Evolutionary conservation across 37 sponge, comb jelly and placozoan species (phyloP).

Genomic region (Halisarca cf. caerulea): DNA sequence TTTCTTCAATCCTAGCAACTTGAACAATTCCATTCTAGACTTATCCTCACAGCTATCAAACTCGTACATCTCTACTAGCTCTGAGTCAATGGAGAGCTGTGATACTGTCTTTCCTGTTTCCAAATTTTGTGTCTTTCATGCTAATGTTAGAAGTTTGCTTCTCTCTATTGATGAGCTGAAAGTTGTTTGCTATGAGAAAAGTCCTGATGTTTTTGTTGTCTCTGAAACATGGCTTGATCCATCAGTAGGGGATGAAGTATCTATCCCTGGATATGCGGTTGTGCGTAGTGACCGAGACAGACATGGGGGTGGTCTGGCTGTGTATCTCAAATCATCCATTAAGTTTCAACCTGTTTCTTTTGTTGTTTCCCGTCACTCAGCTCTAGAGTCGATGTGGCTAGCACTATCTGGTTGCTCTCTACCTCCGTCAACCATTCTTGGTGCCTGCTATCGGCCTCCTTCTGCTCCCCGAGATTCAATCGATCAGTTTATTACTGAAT

Average conservation of each 20-base stretch:
- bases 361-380: background rate
- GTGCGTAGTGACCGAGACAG: background rate
- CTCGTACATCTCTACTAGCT: background rate
- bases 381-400: background rate
- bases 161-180: background rate
- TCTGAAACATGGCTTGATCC: slow-evolving; percentile 4
- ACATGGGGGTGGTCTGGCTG: slow-evolving; percentile 8
- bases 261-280: background rate
- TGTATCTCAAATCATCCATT: background rate
- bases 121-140: background rate
- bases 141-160: background rate
- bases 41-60: background rate
- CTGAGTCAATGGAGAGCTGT: background rate
- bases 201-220: slow-evolving; percentile 2
- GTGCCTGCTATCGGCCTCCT: background rate
- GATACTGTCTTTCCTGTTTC: background rate
- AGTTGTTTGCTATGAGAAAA: background rate
- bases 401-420: background rate
- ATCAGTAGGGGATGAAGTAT: background rate
- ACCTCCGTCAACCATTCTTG: background rate
- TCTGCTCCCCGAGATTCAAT: background rate
- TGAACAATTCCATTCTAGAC: background rate
- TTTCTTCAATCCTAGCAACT: background rate
- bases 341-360: too few relatives aligned
- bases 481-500: too few relatives aligned